Conservation (phyloP, 2,113 vertebrate species). For the Microcebus lehilahytsara region DNA sequence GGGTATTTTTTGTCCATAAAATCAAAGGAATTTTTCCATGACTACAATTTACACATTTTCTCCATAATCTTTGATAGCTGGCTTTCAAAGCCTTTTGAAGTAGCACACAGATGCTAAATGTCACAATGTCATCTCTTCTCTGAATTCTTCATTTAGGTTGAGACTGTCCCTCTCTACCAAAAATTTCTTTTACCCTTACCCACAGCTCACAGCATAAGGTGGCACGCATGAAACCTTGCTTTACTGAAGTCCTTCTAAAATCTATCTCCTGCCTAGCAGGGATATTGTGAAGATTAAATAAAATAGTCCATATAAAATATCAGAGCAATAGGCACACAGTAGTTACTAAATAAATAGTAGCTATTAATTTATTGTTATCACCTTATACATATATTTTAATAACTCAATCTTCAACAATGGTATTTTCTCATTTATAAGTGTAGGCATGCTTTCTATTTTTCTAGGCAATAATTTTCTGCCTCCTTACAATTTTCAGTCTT, state of each 20-base stretch:
- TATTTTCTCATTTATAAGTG: neutral
- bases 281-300: neutral
- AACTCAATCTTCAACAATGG: neutral
- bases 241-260: neutral
- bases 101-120: constrained; percentile 13
- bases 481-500: neutral
- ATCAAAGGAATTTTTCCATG: constrained; percentile 39
- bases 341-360: neutral
- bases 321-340: neutral
- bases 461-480: neutral
- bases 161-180: neutral
- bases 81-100: constrained; percentile 55
- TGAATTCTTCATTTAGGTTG: neutral
- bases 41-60: constrained; percentile 53
- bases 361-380: neutral
- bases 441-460: neutral
- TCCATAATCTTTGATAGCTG: neutral
- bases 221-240: neutral
- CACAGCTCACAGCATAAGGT: neutral
- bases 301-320: neutral
- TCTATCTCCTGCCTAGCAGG: neutral
- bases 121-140: neutral
- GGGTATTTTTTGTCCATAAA: neutral
- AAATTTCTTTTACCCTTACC: neutral
- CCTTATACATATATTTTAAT: neutral